Evolutionary conservation across 1,140 invertebrate species (phyloP).

Genomic region (Bombus sibiricus): DNA sequence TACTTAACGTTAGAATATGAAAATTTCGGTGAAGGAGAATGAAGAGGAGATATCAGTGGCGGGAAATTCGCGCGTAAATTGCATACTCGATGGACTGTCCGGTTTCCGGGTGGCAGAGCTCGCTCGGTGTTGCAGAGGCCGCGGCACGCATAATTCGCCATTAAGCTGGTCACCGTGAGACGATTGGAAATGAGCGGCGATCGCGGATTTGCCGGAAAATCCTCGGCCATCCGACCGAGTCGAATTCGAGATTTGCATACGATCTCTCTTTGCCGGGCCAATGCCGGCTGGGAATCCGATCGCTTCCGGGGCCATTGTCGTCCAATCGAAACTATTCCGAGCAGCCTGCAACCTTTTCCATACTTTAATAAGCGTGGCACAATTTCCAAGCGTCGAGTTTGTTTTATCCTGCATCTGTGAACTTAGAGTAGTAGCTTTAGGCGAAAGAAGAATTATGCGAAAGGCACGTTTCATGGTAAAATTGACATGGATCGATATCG

Average conservation of each 20-base stretch:
- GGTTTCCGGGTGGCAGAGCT: neutral
- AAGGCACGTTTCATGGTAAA: too few relatives aligned
- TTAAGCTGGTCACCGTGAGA: constrained; percentile 14
- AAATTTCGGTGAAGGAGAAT: neutral
- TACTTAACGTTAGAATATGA: too few relatives aligned
- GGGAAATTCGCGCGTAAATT: neutral
- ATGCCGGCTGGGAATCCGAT: neutral
- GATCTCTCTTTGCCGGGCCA: neutral
- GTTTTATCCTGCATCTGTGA: neutral
- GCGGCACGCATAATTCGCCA: constrained; percentile 4
- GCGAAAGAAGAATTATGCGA: too few relatives aligned
- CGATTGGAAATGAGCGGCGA: neutral
- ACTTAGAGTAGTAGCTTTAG: neutral
- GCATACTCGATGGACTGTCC: neutral
- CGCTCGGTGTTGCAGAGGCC: neutral
- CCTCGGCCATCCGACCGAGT: neutral
- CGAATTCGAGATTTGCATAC: constrained; percentile 8
- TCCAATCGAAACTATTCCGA: neutral
- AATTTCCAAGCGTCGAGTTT: neutral
- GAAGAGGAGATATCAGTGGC: neutral
- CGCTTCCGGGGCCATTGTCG: neutral
- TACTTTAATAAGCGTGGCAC: neutral
- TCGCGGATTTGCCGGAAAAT: constrained; percentile 17
- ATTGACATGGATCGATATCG: too few relatives aligned
- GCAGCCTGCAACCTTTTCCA: neutral